Conservation (phyloP, 2,797 vertebrate species). For the Poecilia gillii region DNA sequence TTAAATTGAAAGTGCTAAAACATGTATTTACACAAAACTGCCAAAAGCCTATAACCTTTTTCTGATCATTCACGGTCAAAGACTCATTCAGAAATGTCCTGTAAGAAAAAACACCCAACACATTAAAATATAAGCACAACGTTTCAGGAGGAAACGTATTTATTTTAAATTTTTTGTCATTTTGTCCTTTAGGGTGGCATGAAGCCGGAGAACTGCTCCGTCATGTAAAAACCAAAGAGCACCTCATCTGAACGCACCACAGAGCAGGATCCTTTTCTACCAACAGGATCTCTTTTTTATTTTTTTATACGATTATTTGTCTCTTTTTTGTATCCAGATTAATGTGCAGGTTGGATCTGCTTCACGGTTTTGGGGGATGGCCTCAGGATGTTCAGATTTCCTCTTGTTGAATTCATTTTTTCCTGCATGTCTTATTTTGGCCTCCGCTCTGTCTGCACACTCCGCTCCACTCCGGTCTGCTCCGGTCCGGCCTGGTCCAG, state of each 20-base stretch:
- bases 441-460: constrained; percentile 32
- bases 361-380: constrained; percentile 54
- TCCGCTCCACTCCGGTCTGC: not conserved
- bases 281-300: constrained; percentile 39
- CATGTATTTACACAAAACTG: not conserved
- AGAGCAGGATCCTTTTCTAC: constrained; percentile 43
- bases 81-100: not conserved
- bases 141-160: not conserved
- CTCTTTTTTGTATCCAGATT: constrained; percentile 64
- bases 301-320: constrained; percentile 48
- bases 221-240: constrained; percentile 75
- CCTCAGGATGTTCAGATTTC: constrained; percentile 39
- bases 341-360: constrained; percentile 67
- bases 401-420: constrained; percentile 25
- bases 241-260: constrained; percentile 43
- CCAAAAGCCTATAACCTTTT: not conserved
- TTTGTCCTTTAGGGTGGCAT: constrained; percentile 63
- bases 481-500: not conserved
- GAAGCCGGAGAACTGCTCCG: constrained; percentile 76
- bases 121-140: not conserved
- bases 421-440: constrained; percentile 62
- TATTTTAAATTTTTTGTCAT: not conserved
- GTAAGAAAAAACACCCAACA: not conserved
- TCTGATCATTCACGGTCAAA: not conserved
- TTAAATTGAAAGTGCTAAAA: not conserved